These are phyloP conservation scores for Zophobas morio DNA, from an alignment of 1,140 invertebrate genomes.

Conservation along the genomic window DNA sequence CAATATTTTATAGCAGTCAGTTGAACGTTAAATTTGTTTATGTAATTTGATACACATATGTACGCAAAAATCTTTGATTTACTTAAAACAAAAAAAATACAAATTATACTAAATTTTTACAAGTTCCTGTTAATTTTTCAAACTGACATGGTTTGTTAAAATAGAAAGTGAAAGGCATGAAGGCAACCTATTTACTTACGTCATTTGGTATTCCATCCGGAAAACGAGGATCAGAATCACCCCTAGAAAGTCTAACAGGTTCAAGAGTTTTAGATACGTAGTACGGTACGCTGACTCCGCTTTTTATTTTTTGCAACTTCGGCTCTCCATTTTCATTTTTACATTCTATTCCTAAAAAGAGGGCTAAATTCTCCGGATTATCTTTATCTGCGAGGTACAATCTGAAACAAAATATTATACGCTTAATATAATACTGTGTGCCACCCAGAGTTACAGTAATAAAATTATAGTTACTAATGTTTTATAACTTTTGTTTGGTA, in stretches of 20 bases:
- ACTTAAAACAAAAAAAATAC: too few relatives aligned
- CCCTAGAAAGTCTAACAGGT: conserved; percentile 68
- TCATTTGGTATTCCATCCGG: conserved; percentile 67
- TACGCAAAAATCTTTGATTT: too few relatives aligned
- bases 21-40: too few relatives aligned
- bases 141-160: too few relatives aligned
- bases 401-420: conserved; percentile 53
- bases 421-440: not conserved
- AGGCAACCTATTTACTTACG: conserved; percentile 56
- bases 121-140: too few relatives aligned
- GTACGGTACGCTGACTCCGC: conserved; percentile 65
- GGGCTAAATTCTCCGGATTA: conserved; percentile 61
- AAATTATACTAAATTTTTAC: too few relatives aligned
- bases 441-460: too few relatives aligned
- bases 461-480: too few relatives aligned
- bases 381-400: conserved; percentile 57
- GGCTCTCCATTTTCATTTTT: conserved; percentile 55
- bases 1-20: too few relatives aligned
- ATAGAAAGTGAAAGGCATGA: not conserved
- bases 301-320: conserved; percentile 59
- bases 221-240: conserved; percentile 68
- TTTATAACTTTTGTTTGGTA: too few relatives aligned
- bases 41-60: too few relatives aligned
- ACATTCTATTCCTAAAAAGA: conserved; percentile 63
- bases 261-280: conserved; percentile 71